These are phyloP conservation scores for Petrocephalus zakoni DNA, from an alignment of 2,113 vertebrate genomes.

Conservation along the genomic window DNA sequence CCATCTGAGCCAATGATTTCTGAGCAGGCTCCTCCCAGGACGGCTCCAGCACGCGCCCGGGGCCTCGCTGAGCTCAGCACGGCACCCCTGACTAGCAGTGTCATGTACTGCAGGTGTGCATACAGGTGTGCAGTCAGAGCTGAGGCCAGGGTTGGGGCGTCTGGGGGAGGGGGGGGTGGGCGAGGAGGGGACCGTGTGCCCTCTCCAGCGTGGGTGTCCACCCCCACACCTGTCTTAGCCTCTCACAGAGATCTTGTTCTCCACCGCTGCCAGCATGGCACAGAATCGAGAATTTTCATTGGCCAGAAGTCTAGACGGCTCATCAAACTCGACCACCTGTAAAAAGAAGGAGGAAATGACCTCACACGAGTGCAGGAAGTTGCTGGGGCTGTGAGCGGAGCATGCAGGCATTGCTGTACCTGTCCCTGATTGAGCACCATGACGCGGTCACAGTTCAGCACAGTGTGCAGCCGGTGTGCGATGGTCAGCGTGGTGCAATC, in stretches of 20 bases:
- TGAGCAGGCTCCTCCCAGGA: slow-evolving; percentile 39
- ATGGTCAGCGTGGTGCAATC: slow-evolving; percentile 90
- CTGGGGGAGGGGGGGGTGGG: slow-evolving; percentile 7
- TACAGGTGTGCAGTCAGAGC: slow-evolving; percentile 45
- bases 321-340: slow-evolving; percentile 87
- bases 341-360: not conserved
- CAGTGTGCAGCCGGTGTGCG: slow-evolving; percentile 82
- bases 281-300: slow-evolving; percentile 87
- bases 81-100: slow-evolving; percentile 14
- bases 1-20: slow-evolving; percentile 70
- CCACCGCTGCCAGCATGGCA: slow-evolving; percentile 84
- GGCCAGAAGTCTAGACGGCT: slow-evolving; percentile 79
- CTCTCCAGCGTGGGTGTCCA: slow-evolving; percentile 15
- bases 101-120: slow-evolving; percentile 26
- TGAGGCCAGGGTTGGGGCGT: slow-evolving; percentile 42
- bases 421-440: slow-evolving; percentile 91
- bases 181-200: slow-evolving; percentile 37
- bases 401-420: slow-evolving; percentile 47
- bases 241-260: slow-evolving; percentile 87
- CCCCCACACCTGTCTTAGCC: slow-evolving; percentile 58
- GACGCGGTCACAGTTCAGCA: slow-evolving; percentile 82
- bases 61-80: slow-evolving; percentile 28
- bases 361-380: not conserved
- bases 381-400: not conserved
- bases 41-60: slow-evolving; percentile 27